Base-by-base conservation (phyloP, 35 echinoderm and acorn worm species). In the Acanthaster planci region DNA sequence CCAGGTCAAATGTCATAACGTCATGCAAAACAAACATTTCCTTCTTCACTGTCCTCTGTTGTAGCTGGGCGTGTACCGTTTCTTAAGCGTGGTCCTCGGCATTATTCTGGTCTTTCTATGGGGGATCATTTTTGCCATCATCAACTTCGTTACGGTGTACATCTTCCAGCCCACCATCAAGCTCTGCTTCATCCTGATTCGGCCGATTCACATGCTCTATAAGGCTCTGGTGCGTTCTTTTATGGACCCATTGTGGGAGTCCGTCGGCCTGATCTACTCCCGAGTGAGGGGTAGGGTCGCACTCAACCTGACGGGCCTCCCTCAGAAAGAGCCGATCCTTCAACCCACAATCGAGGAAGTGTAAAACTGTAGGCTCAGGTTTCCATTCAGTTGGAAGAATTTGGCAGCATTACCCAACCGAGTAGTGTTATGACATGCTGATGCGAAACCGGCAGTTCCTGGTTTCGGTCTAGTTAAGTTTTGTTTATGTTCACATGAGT, bases 311-410 rank as follows among this genome's bases (percentile, higher is more conserved):
- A 15, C 1, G 2, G 60, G 60, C 2, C 42, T 47, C 4, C 42
- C 42, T 47, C 4, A 12, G 4, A 4, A 47, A 12, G 12, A 47
- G 2, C 23, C 60, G 60, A 68, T 1, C 23, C 23, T 18, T 1
- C 19, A 9, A 68, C 2, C 29, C 34, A 26, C 60, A 18, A 68
- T 68, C 60, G 34, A 34, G 34, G 60, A 68, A 34, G 12, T 68
- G 60, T 68, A 68, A 68, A 68, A 60, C n/a, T 47, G 42, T 47
- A 47, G 42, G 42, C 12, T 47, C n/a, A n/a, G n/a, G n/a, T n/a
- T n/a, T n/a, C n/a, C n/a, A n/a, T n/a, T n/a, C n/a, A n/a, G n/a
- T n/a, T n/a, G n/a, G n/a, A n/a, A n/a, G n/a, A n/a, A n/a, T n/a
- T n/a, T n/a, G n/a, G n/a, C n/a, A n/a, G n/a, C n/a, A n/a, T n/a